phyloP scores from a whole-genome alignment of 2,113 vertebrate genomes.

The Galeopterus variegatus region DNA sequence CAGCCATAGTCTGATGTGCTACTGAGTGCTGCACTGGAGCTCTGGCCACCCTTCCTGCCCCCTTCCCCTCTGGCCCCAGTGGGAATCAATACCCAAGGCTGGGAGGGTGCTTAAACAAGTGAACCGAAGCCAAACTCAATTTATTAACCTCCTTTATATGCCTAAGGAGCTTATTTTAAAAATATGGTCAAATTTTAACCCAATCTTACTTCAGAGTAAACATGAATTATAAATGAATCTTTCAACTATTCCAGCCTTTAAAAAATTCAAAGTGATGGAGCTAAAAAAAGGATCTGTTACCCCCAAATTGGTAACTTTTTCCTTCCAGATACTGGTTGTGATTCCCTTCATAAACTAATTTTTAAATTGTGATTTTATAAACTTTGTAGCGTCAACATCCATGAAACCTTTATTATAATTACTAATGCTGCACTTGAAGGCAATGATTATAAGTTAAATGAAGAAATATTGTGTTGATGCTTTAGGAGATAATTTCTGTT shows the following conservation, averaged over 20 bases:
- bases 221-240: constrained; percentile 51
- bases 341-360: background rate
- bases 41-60: background rate
- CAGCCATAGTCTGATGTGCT: background rate
- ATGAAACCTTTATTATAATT: background rate
- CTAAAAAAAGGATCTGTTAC: background rate
- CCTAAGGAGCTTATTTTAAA: background rate
- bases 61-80: background rate
- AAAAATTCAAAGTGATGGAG: background rate
- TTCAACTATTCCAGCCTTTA: background rate
- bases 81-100: background rate
- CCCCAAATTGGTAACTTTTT: background rate
- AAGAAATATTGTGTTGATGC: constrained; percentile 30
- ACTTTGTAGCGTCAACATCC: background rate
- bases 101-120: background rate
- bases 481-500: constrained; percentile 24
- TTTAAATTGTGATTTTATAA: background rate
- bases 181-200: background rate
- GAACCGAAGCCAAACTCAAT: background rate
- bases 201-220: constrained; percentile 37
- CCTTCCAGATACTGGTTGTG: background rate
- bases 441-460: background rate
- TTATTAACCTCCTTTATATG: background rate
- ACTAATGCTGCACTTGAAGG: background rate
- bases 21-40: background rate